These are phyloP conservation scores for Druon quercuslanigerum DNA, from an alignment of 1,140 invertebrate species.

Conservation along the genomic window DNA sequence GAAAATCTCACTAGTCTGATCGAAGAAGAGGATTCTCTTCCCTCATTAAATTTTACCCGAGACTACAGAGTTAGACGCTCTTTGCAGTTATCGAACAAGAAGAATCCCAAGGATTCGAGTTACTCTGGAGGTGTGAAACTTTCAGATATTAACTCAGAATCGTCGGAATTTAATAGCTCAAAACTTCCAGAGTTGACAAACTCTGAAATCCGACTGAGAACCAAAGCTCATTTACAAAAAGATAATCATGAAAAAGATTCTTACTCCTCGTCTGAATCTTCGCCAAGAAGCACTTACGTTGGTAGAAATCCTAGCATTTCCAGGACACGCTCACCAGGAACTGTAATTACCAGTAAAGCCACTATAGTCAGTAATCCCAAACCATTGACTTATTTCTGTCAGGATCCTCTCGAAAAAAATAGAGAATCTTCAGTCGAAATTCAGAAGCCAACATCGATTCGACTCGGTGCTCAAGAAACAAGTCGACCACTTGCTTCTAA, in stretches of 20 bases:
- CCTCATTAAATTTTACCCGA: constrained; percentile 45
- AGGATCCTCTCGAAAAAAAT: constrained; percentile 8
- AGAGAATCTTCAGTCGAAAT: neutral
- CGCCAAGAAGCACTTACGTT: neutral
- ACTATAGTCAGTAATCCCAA: neutral
- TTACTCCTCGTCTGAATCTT: constrained; percentile 18
- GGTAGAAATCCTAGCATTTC: neutral
- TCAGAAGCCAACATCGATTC: constrained; percentile 19
- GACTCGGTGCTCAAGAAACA: constrained; percentile 18
- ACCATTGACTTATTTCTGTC: constrained; percentile 1
- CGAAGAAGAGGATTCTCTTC: constrained; percentile 29
- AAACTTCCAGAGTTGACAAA: constrained; percentile 8
- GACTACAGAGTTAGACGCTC: constrained; percentile 76
- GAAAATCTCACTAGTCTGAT: constrained; percentile 69
- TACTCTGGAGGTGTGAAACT: constrained; percentile 19
- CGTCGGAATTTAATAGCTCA: neutral
- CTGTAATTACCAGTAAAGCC: neutral
- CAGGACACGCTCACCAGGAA: constrained; percentile 7
- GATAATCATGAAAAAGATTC: neutral
- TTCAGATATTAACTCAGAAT: constrained; percentile 1
- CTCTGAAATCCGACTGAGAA: neutral
- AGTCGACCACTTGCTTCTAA: constrained; percentile 33
- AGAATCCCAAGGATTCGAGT: constrained; percentile 23
- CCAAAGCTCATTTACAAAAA: neutral
- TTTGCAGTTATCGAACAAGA: constrained; percentile 77